Evolutionary conservation across 2,113 vertebrate species (phyloP), one percentile per base, ranked within the genome.

Genomic region (Chamaea fasciata): DNA sequence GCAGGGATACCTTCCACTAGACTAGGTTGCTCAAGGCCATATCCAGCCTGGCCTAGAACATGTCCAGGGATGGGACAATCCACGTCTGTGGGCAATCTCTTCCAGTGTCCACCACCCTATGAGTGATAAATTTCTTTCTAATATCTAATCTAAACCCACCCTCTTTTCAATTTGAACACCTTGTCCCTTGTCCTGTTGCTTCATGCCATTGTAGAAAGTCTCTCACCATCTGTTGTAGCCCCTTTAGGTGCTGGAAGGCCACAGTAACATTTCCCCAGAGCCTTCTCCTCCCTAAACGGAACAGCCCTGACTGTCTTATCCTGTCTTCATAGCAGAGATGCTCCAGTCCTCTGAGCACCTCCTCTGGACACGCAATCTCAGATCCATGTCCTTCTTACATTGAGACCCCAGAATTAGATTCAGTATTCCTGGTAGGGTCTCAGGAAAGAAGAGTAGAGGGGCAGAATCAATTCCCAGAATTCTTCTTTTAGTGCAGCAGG

Each of bases 341-440:
- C 11, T 83, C 39, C 70, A 27, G 39, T 47, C 47, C 39, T 76
- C 26, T 76, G 41, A 55, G 24, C 21, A 22, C 13, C 17, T 68
- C n/a, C 18, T 55, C 55, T 49, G 70, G 26, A 55, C 8, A 13
- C 0, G 0, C 16, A 30, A 4, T n/a, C 31, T 68, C 17, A 21
- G 12, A 7, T 46, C 23, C 37, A 10, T 9, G 19, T 59, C 33
- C 46, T 81, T 75, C 30, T 47, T 47, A 1, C 0, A 1, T 2
- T 60, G 24, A 47, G 8, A 60, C 4, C 11, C 24, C 17, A 15
- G 70, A 62, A 46, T 28, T 27, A 30, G 30, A 56, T 35, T 35
- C 47, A 62, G 13, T 69, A 35, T 35, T 76, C 31, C 47, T 33
- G 47, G 41, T 3, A n/a, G 35, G 7, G 8, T 55, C 47, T 76